Base-by-base conservation (phyloP, 1,140 invertebrate species). In the Drosophila busckii region DNA sequence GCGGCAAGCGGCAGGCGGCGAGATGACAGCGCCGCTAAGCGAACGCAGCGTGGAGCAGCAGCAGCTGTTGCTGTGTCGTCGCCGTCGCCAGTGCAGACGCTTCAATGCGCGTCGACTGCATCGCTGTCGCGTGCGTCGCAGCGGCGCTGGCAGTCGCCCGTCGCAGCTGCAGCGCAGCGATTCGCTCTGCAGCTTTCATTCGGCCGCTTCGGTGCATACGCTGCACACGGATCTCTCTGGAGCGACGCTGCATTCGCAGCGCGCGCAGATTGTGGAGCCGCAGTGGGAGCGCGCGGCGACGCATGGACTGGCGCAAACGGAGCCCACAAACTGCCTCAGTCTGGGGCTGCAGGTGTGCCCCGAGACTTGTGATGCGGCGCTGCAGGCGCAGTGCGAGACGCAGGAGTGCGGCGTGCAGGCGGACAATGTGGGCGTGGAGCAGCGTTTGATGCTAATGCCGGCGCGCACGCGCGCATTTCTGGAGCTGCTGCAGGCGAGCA, bases 141-240 rank as follows among this genome's bases (percentile, higher is more conserved):
- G 50, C 9, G 29, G 52, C 3, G 29, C 56, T 0, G 13, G 6
- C 10, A 25, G 23, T 31, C 40, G 10, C 1, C 22, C 8, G 2
- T 2, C 8, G 10, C 32, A 29, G 12, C 41, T 52, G 9, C 40
- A 22, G n/a, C 23, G 13, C 3, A 63, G 35, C 8, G 13, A 42
- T 8, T 69, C 82, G 1, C 4, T 23, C 13, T 7, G 23, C 3
- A 85, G 83, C 9, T 86, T 86, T 23, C 53, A 76, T 41, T 84
- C 84, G 5, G 23, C 29, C 0, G 10, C 23, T 0, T 70, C 75
- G 0, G 17, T 55, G 2, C 44, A 82, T 9, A 59, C 75, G 9
- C 15, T 15, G 1, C 60, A 75, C 15, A 49, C 65, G 4, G 35
- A 34, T 7, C 49, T 23, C 19, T 49, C 60, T 2, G 1, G 2